phyloP scores from a whole-genome alignment of 2,888 invertebrate genomes.

The Eristalis pertinax region DNA sequence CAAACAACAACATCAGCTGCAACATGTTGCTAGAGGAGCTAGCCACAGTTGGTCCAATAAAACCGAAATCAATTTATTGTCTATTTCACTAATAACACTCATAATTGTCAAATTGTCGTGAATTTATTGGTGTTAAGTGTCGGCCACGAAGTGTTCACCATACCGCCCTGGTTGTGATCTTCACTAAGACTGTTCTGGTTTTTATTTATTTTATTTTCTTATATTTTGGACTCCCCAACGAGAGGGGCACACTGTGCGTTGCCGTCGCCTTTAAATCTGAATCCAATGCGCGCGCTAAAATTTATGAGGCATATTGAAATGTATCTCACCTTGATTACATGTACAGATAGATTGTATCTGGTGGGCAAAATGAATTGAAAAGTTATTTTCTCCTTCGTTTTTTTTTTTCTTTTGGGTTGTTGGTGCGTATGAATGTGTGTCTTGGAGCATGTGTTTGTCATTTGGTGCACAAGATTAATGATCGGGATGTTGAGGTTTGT shows the following conservation, averaged over 20 bases:
- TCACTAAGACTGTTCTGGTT: slow-evolving; percentile 37
- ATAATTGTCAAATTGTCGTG: slow-evolving; percentile 80
- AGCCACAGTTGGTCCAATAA: slow-evolving; percentile 54
- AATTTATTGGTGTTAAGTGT: slow-evolving; percentile 71
- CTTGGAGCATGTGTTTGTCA: slow-evolving; percentile 71
- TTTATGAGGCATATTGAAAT: slow-evolving; percentile 80
- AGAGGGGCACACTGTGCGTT: slow-evolving; percentile 34
- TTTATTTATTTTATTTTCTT: too few relatives aligned
- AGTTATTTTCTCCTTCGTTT: slow-evolving; percentile 40
- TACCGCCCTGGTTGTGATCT: slow-evolving; percentile 59
- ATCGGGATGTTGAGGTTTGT: slow-evolving; percentile 65
- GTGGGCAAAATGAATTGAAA: slow-evolving; percentile 71
- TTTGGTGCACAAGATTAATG: slow-evolving; percentile 73
- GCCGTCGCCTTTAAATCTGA: slow-evolving; percentile 61
- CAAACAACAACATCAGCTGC: slow-evolving; percentile 15
- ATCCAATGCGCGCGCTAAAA: slow-evolving; percentile 73
- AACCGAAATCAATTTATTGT: slow-evolving; percentile 79
- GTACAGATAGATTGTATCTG: slow-evolving; percentile 72
- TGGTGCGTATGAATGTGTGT: slow-evolving; percentile 5
- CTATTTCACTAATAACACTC: slow-evolving; percentile 81
- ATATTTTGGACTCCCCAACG: slow-evolving; percentile 44
- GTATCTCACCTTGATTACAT: slow-evolving; percentile 80
- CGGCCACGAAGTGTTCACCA: slow-evolving; percentile 44
- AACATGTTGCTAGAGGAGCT: slow-evolving; percentile 55
- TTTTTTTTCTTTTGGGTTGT: slow-evolving; percentile 1